These are phyloP conservation scores for Enchytraeus crypticus DNA, from an alignment of 2,888 invertebrate species.

Conservation along the genomic window DNA sequence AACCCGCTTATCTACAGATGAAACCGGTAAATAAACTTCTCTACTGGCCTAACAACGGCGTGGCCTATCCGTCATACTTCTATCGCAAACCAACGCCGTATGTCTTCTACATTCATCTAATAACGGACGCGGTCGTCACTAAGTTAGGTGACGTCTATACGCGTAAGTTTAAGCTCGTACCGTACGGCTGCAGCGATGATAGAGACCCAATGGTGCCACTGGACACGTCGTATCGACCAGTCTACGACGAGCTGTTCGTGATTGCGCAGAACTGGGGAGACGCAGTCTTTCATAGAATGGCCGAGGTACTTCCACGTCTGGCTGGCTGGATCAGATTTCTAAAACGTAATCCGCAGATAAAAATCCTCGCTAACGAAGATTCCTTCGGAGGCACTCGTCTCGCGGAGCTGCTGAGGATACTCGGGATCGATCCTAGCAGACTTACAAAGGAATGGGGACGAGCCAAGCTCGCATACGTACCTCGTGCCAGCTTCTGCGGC, in stretches of 20 bases:
- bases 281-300: constrained; percentile 21
- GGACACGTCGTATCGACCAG: background rate
- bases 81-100: constrained; percentile 10
- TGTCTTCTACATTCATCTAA: constrained; percentile 22
- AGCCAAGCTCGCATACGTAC: constrained; percentile 22
- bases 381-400: constrained; percentile 11
- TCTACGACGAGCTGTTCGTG: constrained; percentile 24
- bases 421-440: constrained; percentile 18
- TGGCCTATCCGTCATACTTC: background rate
- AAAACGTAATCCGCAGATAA: constrained; percentile 10
- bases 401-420: constrained; percentile 11
- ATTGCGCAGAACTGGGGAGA: constrained; percentile 24
- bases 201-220: background rate
- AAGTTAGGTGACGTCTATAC: background rate
- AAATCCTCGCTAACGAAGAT: constrained; percentile 16
- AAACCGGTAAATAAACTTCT: background rate
- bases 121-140: background rate
- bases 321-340: constrained; percentile 23
- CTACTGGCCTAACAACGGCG: background rate
- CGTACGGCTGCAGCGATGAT: background rate
- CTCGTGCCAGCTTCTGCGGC: constrained; percentile 23
- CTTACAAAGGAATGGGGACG: constrained; percentile 15
- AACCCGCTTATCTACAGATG: background rate
- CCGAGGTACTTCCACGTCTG: constrained; percentile 23
- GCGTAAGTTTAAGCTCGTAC: background rate